Percentiles rank a stretch among this genome's conserved stretches.
phyloP scores from a whole-genome alignment of 2,888 invertebrate species.

The Carcina quercana region DNA sequence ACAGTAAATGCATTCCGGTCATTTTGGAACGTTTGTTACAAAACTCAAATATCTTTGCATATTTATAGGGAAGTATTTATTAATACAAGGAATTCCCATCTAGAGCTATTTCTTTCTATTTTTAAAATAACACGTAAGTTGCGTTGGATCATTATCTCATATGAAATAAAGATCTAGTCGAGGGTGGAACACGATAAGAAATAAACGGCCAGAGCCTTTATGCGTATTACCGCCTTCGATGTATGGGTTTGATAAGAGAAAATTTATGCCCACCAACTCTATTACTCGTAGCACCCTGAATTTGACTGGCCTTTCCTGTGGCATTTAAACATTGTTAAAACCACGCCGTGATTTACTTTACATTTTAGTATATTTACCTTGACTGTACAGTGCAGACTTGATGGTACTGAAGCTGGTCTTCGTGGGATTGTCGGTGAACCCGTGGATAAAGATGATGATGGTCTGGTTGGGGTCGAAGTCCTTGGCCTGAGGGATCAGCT shows the following conservation, averaged over 20 bases:
- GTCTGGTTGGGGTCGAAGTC: slow-evolving; percentile 23
- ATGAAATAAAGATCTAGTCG: neutral
- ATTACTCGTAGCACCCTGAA: neutral
- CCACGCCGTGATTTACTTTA: neutral
- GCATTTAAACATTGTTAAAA: too few species aligned
- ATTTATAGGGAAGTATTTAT: neutral
- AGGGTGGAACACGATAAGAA: neutral
- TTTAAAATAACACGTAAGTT: neutral
- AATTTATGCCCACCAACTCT: neutral
- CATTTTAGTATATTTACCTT: slow-evolving; percentile 1
- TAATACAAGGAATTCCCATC: neutral
- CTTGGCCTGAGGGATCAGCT: slow-evolving; percentile 23
- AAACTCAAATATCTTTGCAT: neutral
- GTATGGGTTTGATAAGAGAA: neutral
- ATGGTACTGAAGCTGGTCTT: slow-evolving; percentile 34
- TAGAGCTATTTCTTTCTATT: neutral
- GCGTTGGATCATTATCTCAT: neutral
- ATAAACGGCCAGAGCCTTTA: neutral
- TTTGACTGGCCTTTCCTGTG: neutral
- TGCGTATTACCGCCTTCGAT: neutral
- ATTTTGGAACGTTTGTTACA: neutral
- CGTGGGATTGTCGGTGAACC: slow-evolving; percentile 50
- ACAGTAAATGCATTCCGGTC: neutral
- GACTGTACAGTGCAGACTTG: slow-evolving; percentile 23
- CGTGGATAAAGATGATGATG: slow-evolving; percentile 49